phyloP scores from a whole-genome alignment of 2,888 invertebrate genomes.

The Tetranychus piercei region DNA sequence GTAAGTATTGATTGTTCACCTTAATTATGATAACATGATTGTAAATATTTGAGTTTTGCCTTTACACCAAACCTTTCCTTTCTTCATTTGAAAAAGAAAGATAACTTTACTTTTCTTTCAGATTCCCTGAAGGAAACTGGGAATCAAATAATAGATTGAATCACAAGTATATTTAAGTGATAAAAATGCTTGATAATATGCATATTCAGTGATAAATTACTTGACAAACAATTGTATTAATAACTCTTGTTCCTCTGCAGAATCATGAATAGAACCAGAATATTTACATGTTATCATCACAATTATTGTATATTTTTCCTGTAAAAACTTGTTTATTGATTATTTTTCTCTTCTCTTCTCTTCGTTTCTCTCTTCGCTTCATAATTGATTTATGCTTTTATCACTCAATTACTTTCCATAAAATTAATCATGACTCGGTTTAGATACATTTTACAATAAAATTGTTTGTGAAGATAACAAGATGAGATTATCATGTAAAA shows the following conservation, averaged over 20 bases:
- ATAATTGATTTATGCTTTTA: background rate
- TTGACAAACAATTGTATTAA: background rate
- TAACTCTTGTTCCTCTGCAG: no score
- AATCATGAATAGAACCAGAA: no score
- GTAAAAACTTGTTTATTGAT: background rate
- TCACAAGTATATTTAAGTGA: background rate
- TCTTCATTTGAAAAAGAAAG: background rate
- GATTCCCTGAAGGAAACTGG: no score
- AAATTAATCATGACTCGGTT: constrained; percentile 30
- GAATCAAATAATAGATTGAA: no score
- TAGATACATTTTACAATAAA: constrained; percentile 84
- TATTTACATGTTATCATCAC: no score
- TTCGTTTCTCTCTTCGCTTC: background rate
- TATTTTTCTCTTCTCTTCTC: background rate
- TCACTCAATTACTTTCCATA: background rate
- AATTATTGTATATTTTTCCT: no score
- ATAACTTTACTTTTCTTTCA: background rate
- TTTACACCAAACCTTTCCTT: constrained; percentile 13
- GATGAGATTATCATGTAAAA: constrained; percentile 66
- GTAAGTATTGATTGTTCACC: constrained; percentile 41
- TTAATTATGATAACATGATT: background rate
- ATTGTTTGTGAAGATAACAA: constrained; percentile 80
- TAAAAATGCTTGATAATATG: background rate
- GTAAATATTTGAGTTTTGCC: background rate
- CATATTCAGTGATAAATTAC: background rate